These are phyloP conservation scores for Thera britannica DNA, from an alignment of 2,888 invertebrate species.

Conservation along the genomic window DNA sequence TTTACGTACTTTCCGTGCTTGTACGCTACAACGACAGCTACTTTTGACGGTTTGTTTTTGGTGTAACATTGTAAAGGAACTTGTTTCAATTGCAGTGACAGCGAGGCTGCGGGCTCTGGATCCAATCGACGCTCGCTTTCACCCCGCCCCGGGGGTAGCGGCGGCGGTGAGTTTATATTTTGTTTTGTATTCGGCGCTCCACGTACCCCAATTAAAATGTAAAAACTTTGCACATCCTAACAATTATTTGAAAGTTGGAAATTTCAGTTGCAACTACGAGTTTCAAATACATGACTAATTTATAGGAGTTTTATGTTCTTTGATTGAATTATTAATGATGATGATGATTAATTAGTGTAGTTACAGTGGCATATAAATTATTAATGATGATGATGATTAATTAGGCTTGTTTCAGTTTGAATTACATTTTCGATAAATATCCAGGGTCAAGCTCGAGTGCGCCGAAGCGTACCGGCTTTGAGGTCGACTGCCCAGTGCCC, in stretches of 20 bases:
- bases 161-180: slow-evolving; percentile 52
- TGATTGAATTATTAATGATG: no score
- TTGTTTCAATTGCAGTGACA: slow-evolving; percentile 48
- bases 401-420: no score
- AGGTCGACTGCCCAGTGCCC: slow-evolving; percentile 42
- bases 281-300: no score
- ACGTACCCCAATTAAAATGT: not conserved
- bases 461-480: slow-evolving; percentile 50
- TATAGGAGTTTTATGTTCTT: no score
- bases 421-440: not conserved
- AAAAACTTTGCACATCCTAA: no score
- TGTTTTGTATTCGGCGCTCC: not conserved
- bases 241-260: not conserved
- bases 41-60: not conserved
- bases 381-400: no score
- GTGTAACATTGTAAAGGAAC: not conserved
- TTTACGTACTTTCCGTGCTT: no score
- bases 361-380: no score
- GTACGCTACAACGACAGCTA: not conserved
- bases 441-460: slow-evolving; percentile 57
- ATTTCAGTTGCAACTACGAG: no score
- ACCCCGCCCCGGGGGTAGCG: slow-evolving; percentile 67
- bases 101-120: slow-evolving; percentile 47
- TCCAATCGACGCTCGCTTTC: slow-evolving; percentile 60
- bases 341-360: no score